Conservation (phyloP, 35 echinoderm and acorn worm species). For the Holothuria glaberrima region DNA sequence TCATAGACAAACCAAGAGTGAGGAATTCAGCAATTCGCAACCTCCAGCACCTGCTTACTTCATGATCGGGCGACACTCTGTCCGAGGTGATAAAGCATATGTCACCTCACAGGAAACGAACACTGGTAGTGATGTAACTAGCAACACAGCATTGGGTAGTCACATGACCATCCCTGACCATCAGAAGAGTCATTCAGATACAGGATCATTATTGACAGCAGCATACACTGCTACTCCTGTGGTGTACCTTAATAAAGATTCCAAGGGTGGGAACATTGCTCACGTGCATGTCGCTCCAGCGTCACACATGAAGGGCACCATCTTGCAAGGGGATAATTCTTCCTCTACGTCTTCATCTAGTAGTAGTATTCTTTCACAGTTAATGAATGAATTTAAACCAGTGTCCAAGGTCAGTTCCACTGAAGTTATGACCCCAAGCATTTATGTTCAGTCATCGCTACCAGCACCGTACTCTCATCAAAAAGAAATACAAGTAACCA, state of each 20-base stretch:
- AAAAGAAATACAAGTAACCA: neutral
- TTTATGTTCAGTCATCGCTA: constrained; percentile 32
- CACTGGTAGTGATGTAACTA: neutral
- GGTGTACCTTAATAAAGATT: constrained; percentile 57
- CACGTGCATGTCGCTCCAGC: constrained; percentile 50
- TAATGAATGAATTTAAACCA: constrained; percentile 52
- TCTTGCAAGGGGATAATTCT: constrained; percentile 52
- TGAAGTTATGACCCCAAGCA: constrained; percentile 41
- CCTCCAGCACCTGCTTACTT: constrained; percentile 13
- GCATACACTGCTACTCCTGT: constrained; percentile 31
- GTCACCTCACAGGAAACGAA: constrained; percentile 34
- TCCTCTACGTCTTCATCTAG: constrained; percentile 27
- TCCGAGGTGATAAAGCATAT: constrained; percentile 35
- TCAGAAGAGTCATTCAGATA: constrained; percentile 39
- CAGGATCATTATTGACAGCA: neutral
- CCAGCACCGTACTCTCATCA: constrained; percentile 33
- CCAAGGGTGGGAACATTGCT: constrained; percentile 46
- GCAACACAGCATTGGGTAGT: neutral
- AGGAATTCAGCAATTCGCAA: constrained; percentile 14
- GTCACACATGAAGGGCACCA: neutral
- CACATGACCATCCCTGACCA: constrained; percentile 8
- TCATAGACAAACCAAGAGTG: constrained; percentile 49
- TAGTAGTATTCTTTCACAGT: constrained; percentile 41
- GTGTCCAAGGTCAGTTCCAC: constrained; percentile 27
- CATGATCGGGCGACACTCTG: constrained; percentile 38